These are phyloP conservation scores for Erpornis zantholeuca DNA, from an alignment of 2,113 vertebrate species.

Conservation along the genomic window DNA sequence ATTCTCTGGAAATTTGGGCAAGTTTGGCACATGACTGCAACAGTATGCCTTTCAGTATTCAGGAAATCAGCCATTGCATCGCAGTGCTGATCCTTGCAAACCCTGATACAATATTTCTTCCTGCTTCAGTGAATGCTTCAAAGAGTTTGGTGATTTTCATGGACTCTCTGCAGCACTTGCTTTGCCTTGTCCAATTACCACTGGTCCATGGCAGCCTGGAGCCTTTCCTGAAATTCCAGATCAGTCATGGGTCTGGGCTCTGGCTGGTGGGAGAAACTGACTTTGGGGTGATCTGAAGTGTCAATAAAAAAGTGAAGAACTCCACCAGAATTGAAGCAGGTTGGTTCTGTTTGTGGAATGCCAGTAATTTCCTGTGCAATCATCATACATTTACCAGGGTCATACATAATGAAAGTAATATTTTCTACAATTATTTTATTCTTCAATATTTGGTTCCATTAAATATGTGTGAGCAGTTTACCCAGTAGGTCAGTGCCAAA, in stretches of 20 bases:
- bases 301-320: neutral
- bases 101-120: neutral
- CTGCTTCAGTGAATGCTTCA: neutral
- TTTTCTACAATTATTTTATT: neutral
- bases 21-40: neutral
- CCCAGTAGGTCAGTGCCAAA: neutral
- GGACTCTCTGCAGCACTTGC: neutral
- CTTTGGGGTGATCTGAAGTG: neutral
- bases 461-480: neutral
- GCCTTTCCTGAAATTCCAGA: neutral
- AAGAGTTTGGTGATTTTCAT: neutral
- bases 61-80: fast-evolving
- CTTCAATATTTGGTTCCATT: neutral
- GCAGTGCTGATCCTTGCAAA: neutral
- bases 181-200: neutral
- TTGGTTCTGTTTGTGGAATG: neutral
- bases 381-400: neutral
- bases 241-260: neutral
- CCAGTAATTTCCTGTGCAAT: neutral
- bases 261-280: neutral
- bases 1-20: neutral
- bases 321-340: neutral
- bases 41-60: neutral
- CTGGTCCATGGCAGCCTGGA: neutral
- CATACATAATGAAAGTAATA: neutral